Evolutionary conservation across 2,113 vertebrate genomes (phyloP).

Genomic region (Vulpes vulpes): DNA sequence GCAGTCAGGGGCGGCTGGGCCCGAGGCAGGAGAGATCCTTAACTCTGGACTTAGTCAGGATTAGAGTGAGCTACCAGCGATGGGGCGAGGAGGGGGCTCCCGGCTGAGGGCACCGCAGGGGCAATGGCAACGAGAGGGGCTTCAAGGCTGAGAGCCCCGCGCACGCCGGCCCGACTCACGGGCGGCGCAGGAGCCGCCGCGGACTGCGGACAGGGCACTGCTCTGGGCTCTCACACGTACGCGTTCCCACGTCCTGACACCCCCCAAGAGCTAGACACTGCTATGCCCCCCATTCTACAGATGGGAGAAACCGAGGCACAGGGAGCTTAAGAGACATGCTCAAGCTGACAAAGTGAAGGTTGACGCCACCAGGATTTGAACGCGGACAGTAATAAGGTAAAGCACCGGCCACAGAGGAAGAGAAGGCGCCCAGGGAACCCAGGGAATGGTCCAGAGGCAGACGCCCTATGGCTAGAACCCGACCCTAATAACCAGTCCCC

Average conservation of each 20-base stretch:
- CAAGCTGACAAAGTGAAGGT: background rate
- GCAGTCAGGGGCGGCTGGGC: background rate
- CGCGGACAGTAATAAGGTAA: background rate
- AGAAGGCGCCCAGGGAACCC: accelerated
- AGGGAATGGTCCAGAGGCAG: too few species aligned
- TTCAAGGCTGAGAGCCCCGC: accelerated
- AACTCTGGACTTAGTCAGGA: background rate
- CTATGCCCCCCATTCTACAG: background rate
- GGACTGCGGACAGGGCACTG: background rate
- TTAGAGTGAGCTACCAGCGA: accelerated
- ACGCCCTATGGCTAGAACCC: background rate
- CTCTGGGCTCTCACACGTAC: background rate
- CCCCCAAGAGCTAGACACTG: accelerated
- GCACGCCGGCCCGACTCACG: background rate
- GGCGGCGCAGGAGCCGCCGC: background rate
- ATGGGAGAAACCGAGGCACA: background rate
- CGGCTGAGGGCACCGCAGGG: background rate
- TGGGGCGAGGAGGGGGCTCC: background rate
- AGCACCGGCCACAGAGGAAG: background rate
- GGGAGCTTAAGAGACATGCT: background rate
- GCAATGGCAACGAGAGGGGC: background rate
- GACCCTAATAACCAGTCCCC: background rate
- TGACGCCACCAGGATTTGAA: background rate
- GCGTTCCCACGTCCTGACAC: background rate
- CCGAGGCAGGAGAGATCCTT: background rate